phyloP scores from a whole-genome alignment of 2,797 vertebrate genomes.

The Mormyrops boulengeri region DNA sequence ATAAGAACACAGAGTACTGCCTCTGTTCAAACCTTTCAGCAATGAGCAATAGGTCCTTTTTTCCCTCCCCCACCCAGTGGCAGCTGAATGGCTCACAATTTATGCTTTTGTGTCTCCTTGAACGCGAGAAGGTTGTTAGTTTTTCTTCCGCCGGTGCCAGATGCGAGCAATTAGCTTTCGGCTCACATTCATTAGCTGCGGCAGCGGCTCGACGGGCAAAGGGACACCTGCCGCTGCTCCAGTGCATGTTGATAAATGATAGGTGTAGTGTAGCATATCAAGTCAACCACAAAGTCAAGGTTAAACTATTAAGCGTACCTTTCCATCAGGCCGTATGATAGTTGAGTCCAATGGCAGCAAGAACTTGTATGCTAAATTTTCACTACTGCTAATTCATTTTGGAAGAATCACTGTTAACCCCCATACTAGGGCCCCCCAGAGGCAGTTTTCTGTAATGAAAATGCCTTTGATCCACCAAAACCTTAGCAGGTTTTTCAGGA shows the following conservation, averaged over 20 bases:
- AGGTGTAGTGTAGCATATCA: slow-evolving; percentile 1
- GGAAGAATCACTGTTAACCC: background rate
- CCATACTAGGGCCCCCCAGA: background rate
- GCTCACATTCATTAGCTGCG: slow-evolving; percentile 1
- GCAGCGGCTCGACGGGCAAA: background rate
- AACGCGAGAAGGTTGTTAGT: background rate
- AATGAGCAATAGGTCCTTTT: background rate
- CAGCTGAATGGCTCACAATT: slow-evolving; percentile 9
- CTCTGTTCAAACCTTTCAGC: background rate
- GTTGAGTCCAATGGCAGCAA: background rate
- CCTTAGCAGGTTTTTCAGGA: slow-evolving; percentile 31
- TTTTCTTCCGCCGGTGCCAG: slow-evolving; percentile 28
- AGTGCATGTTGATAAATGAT: slow-evolving; percentile 10
- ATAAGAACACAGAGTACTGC: background rate
- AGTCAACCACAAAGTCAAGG: background rate
- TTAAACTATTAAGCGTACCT: background rate
- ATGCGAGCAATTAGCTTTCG: slow-evolving; percentile 24
- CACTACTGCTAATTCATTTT: background rate
- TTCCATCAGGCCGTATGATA: background rate
- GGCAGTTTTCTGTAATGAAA: background rate
- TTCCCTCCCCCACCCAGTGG: background rate
- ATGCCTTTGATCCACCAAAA: background rate
- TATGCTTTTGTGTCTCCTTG: slow-evolving; percentile 13
- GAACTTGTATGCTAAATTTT: background rate
- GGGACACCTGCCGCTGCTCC: slow-evolving; percentile 25